These are phyloP conservation scores for Corella eumyota DNA, from an alignment of 23 tunicate genomes.

Conservation along the genomic window DNA sequence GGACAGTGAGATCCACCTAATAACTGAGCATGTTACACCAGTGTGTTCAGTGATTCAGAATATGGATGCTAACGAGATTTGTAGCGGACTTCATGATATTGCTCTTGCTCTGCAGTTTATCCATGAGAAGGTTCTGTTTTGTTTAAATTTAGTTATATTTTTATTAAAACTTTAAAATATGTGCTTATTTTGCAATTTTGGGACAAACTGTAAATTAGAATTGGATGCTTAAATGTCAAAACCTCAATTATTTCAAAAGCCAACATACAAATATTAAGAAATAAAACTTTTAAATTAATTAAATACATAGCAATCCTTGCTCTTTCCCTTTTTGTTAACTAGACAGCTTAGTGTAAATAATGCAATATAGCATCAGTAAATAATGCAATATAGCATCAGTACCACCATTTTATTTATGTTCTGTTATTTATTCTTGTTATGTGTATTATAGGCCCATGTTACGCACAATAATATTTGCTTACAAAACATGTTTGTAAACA, in stretches of 20 bases:
- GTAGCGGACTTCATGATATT: conserved; percentile 84
- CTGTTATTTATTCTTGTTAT: too few species aligned
- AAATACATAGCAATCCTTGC: too few species aligned
- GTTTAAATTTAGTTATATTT: not conserved
- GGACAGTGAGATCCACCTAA: conserved; percentile 53
- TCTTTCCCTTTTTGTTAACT: not conserved
- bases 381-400: too few species aligned
- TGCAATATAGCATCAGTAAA: too few species aligned
- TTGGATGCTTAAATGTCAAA: too few species aligned
- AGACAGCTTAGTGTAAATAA: too few species aligned
- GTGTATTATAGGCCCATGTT: conserved; percentile 24
- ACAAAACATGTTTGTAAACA: conserved; percentile 30
- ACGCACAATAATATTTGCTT: conserved; percentile 54
- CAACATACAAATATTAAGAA: too few species aligned
- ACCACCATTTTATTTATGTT: too few species aligned
- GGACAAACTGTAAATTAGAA: too few species aligned
- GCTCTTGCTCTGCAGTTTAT: conserved; percentile 78
- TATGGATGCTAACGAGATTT: conserved; percentile 70
- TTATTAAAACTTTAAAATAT: not conserved
- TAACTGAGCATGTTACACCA: conserved; percentile 75
- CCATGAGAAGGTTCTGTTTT: conserved; percentile 47
- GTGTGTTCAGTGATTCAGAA: conserved; percentile 11
- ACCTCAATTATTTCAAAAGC: too few species aligned
- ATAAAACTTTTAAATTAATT: too few species aligned
- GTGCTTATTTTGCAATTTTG: too few species aligned